These are phyloP conservation scores for Lycodopsis pacificus DNA, from an alignment of 2,797 vertebrate species.

Conservation along the genomic window DNA sequence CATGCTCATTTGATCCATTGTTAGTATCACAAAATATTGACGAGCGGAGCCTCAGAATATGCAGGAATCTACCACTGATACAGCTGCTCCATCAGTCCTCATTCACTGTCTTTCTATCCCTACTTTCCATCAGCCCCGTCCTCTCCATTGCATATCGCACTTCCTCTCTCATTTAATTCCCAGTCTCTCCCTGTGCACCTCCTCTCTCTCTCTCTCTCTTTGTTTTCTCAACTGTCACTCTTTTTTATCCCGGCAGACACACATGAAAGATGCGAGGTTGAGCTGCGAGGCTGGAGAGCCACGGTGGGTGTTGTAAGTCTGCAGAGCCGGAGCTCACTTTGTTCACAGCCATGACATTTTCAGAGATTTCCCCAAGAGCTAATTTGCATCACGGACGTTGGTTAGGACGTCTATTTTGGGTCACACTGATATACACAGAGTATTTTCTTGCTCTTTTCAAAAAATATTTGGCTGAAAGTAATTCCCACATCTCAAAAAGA, in stretches of 20 bases:
- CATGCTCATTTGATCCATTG: background rate
- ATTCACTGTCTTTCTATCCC: background rate
- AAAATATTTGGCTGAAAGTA: background rate
- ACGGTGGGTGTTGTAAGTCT: slow-evolving; percentile 33
- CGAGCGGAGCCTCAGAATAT: background rate
- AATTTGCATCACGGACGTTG: slow-evolving; percentile 19
- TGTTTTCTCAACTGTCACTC: slow-evolving; percentile 35
- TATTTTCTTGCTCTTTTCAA: background rate
- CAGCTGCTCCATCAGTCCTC: background rate
- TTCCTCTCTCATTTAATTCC: slow-evolving; percentile 17
- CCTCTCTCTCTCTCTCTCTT: slow-evolving; percentile 3
- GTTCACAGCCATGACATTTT: slow-evolving; percentile 14
- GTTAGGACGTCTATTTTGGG: slow-evolving; percentile 18
- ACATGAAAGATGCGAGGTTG: slow-evolving; percentile 9
- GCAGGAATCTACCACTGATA: background rate
- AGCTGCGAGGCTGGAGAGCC: slow-evolving; percentile 19
- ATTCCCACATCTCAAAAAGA: background rate
- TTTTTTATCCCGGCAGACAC: slow-evolving; percentile 35
- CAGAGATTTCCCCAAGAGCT: slow-evolving; percentile 23
- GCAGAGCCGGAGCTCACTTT: slow-evolving; percentile 20
- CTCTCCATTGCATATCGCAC: slow-evolving; percentile 15
- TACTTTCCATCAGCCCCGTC: slow-evolving; percentile 14
- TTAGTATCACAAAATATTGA: background rate
- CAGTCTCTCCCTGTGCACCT: slow-evolving; percentile 14
- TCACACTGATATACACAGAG: background rate